Base-by-base conservation (phyloP, 2,113 vertebrate genomes). In the Chionodraco myersi region DNA sequence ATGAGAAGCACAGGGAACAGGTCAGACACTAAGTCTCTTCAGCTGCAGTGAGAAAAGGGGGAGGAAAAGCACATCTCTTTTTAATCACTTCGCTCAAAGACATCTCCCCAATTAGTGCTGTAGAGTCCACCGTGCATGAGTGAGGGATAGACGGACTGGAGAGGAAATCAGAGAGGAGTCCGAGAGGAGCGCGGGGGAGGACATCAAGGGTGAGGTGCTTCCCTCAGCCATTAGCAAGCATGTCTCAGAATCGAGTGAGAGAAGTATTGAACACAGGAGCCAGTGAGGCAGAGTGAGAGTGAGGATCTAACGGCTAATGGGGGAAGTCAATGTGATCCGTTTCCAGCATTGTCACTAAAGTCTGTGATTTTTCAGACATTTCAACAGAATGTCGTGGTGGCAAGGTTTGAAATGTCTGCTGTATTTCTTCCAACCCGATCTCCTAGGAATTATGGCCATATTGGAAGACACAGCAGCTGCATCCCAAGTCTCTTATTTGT, bases 41-140 rank as follows among this genome's bases (percentile, higher is more conserved):
- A 70, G 52, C 52, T 75, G 72, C 70, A 60, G 70, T 23, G 62
- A 21, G 8, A 44, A 47, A 41, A 45, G 23, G 54, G 13, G 69
- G 52, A 60, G 53, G 75, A 68, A 8, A 0, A 66, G 61, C 73
- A 79, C 80, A 63, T 86, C 69, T 77, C 76, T 67, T 85, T 91
- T 83, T 91, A 87, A 86, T 88, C 79, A 83, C 67, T 86, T 66
- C 15, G 21, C 70, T 59, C 48, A 71, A 78, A 87, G 84, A 73
- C 63, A 72, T 86, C 79, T 77, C 41, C 23, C 77, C 88, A 82
- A 89, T 82, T 84, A 64, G 59, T 61, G 53, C 14, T 57, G 72
- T 59, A 47, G 66, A 72, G 76, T 76, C 64, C 67, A 77, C 44
- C 13, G 52, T 70, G 79, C 54, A 30, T 16, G 78, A 71, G 58